Percentiles rank a stretch among this genome's conserved stretches.
phyloP scores from a whole-genome alignment of 2,113 vertebrate genomes.

The Bubo blakistoni region DNA sequence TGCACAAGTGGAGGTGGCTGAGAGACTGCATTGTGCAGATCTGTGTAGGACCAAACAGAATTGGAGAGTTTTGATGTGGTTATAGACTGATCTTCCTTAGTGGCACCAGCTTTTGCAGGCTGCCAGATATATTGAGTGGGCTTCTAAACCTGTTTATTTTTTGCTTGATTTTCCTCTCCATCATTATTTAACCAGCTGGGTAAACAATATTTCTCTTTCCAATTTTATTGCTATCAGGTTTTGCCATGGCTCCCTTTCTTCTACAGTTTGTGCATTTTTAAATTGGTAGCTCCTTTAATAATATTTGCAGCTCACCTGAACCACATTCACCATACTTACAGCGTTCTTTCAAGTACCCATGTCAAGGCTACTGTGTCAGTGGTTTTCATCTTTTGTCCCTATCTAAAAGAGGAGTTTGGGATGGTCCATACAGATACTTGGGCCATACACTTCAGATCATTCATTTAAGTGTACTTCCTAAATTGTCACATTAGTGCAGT shows the following conservation, averaged over 20 bases:
- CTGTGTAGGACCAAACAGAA: neutral
- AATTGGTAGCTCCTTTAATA: neutral
- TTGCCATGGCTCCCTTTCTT: neutral
- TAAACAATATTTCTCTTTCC: neutral
- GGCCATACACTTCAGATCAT: neutral
- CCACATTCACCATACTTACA: neutral
- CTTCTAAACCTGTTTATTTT: conserved; percentile 43
- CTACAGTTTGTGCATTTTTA: neutral
- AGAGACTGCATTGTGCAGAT: neutral
- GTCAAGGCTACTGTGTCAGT: neutral
- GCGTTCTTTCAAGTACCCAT: accelerated
- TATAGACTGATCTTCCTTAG: neutral
- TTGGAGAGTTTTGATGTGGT: neutral
- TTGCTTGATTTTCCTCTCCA: neutral
- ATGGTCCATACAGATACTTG: neutral
- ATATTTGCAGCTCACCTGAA: neutral
- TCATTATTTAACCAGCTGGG: conserved; percentile 28
- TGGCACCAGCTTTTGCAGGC: neutral
- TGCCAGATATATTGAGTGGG: neutral
- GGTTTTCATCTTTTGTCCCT: neutral
- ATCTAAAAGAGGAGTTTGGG: neutral
- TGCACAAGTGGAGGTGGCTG: accelerated
- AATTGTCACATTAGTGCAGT: neutral
- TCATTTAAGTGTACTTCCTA: neutral
- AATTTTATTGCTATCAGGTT: neutral